Base-by-base conservation (phyloP, 2,888 invertebrate species). In the Drosophila pullipes region DNA sequence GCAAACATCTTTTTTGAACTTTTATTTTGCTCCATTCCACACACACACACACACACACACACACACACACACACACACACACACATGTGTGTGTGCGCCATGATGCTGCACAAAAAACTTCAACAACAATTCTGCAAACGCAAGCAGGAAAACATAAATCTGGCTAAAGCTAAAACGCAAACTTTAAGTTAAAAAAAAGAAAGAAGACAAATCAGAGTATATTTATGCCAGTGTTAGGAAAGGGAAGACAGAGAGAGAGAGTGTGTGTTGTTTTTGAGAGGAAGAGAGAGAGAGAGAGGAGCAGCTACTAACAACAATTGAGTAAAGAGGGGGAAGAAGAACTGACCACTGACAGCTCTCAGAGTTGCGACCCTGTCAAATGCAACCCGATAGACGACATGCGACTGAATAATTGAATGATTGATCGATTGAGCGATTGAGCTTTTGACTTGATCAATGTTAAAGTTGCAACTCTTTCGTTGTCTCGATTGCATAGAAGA, bases 41-140 rank as follows among this genome's bases (percentile, higher is more conserved):
- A 47, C 44, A 44, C 44, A 44, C 22, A 39, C 49, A 22, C 11
- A n/a, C 30, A 30, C 41, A 44, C 6, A 50, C 37, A 50, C 28
- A 28, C 44, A 33, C 25, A 22, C 25, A 25, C 11, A n/a, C 30
- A 30, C 41, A 44, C 6, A 50, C 37, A 50, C 28, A 28, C 44
- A 33, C 25, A 22, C 25, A 25, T 60, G 47, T 59, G 37, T 71
- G 71, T 68, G 62, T 83, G 76, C 66, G 62, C 82, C 85, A 74
- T 90, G 89, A 83, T 88, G 90, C 83, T 83, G 85, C 89, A 90
- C 86, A 87, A 87, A 86, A 86, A 87, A 87, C 90, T 90, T 87
- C 90, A 89, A 89, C 90, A 87, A 85, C 86, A 90, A 90, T 87
- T 85, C 89, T 86, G 87, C 87, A 89, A 90, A 89, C 90, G 87